Evolutionary conservation across 2,888 invertebrate genomes (phyloP).

Genomic region (Acronicta psi): DNA sequence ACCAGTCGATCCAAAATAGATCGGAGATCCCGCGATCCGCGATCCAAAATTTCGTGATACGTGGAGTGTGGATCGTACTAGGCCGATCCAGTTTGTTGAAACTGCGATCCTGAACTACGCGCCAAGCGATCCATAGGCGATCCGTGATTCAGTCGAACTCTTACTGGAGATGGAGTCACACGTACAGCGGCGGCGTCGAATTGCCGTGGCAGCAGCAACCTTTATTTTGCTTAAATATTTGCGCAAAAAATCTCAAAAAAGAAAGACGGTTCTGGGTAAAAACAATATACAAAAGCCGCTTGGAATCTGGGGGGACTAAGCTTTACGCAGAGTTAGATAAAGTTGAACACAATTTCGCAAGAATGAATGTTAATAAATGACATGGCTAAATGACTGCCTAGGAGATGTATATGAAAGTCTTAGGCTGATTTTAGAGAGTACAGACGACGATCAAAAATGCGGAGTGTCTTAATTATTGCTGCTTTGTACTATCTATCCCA

Average conservation of each 20-base stretch:
- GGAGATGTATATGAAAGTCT: too few relatives aligned
- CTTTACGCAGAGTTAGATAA: too few relatives aligned
- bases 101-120: constrained; percentile 42
- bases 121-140: constrained; percentile 43
- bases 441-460: constrained; percentile 48
- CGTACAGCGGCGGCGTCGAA: constrained; percentile 47
- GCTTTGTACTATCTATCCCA: too few relatives aligned
- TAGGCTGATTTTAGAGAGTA: too few relatives aligned
- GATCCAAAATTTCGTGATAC: constrained; percentile 35
- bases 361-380: too few relatives aligned
- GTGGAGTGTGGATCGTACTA: constrained; percentile 26
- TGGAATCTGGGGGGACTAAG: constrained; percentile 30
- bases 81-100: constrained; percentile 37
- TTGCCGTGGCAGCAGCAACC: constrained; percentile 49
- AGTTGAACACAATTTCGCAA: too few relatives aligned
- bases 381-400: too few relatives aligned
- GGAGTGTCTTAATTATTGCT: constrained; percentile 51
- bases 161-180: constrained; percentile 48
- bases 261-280: constrained; percentile 43
- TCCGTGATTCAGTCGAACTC: constrained; percentile 47
- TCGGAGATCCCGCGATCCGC: constrained; percentile 23
- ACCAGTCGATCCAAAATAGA: constrained; percentile 13
- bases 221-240: constrained; percentile 45
- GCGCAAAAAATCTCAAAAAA: constrained; percentile 38
- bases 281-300: constrained; percentile 33